Conservation (phyloP, 1,140 invertebrate genomes). For the Conopomorpha cramerella region DNA sequence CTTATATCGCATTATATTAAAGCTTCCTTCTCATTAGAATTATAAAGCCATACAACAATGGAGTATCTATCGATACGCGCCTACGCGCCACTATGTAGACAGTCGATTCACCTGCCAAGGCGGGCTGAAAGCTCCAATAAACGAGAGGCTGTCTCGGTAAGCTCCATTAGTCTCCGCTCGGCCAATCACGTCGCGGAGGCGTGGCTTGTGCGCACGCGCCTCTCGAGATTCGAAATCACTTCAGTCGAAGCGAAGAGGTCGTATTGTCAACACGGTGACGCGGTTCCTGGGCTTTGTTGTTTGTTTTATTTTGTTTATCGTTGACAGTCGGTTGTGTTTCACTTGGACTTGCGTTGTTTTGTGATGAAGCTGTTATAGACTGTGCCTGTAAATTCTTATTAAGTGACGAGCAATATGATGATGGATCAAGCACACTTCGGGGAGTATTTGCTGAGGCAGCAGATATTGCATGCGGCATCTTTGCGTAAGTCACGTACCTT, state of each 20-base stretch:
- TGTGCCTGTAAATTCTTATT: conserved; percentile 9
- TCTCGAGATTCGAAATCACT: conserved; percentile 18
- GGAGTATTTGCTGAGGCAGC: conserved; percentile 49
- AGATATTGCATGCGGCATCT: conserved; percentile 50
- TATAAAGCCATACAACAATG: too few species aligned
- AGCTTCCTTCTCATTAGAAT: too few species aligned
- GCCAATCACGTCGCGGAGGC: conserved; percentile 34
- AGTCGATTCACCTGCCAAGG: conserved; percentile 25
- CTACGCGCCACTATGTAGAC: conserved; percentile 20
- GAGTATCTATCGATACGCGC: too few species aligned
- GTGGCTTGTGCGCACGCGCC: conserved; percentile 41
- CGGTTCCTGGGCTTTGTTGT: conserved; percentile 14
- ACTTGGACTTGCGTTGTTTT: neutral
- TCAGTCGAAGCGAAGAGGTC: conserved; percentile 44
- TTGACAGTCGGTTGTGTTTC: conserved; percentile 12
- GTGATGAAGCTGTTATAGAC: neutral
- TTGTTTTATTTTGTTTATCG: conserved; percentile 9
- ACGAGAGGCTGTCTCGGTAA: conserved; percentile 24
- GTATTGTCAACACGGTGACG: conserved; percentile 25
- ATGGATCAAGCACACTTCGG: conserved; percentile 52
- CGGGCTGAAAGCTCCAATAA: conserved; percentile 29
- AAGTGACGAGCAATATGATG: conserved; percentile 30
- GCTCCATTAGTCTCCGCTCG: conserved; percentile 26
- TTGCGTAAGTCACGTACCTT: conserved; percentile 45
- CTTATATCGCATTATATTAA: too few species aligned